Evolutionary conservation across 2,797 vertebrate genomes (phyloP), one percentile per base, ranked within the genome.

Genomic region (Myotis pilosus): DNA sequence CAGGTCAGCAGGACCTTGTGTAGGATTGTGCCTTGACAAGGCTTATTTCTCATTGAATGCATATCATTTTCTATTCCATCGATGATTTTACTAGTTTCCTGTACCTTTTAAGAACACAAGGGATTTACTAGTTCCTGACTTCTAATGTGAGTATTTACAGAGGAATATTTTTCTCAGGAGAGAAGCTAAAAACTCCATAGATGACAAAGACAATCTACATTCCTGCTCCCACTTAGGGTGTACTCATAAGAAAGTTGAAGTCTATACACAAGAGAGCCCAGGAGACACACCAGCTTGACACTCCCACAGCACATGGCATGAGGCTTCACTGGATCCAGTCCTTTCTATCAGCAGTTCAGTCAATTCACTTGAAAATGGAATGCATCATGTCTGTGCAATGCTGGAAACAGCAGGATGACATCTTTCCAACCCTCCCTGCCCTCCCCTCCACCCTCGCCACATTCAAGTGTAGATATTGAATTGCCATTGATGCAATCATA

Each of bases 381-480:
- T 20, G 16, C 30, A 68, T 47, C 30, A 30, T 66, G 90, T 91
- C 78, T 66, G 17, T 41, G 38, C 47, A 64, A 74, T 15, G 3
- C 2, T 25, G 17, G 69, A 93, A 90, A 17, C 16, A 68, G 25
- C 38, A 85, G 49, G 62, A 25, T 82, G 87, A 33, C 4, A 3
- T 85, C 86, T 88, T 90, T 28, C 12, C 28, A 62, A 62, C 28
- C 6, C 12, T 62, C 5, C 5, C 4, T n/a, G n/a, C 10, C 57
- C 11, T 38, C 60, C 7, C 6, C 25, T 23, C 30, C 49, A 20
- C 1, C 0, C 25, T 15, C 3, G 20, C 44, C 87, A 44, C 81
- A 41, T 4, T n/a, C 25, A 74, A 60, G 25, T 36, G 49, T 90
- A 79, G n/a, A 64, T 85, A 75, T 96, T 96, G 85, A n/a, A 92